Base-by-base conservation (phyloP, 2,113 vertebrate genomes). In the Podilymbus podiceps region DNA sequence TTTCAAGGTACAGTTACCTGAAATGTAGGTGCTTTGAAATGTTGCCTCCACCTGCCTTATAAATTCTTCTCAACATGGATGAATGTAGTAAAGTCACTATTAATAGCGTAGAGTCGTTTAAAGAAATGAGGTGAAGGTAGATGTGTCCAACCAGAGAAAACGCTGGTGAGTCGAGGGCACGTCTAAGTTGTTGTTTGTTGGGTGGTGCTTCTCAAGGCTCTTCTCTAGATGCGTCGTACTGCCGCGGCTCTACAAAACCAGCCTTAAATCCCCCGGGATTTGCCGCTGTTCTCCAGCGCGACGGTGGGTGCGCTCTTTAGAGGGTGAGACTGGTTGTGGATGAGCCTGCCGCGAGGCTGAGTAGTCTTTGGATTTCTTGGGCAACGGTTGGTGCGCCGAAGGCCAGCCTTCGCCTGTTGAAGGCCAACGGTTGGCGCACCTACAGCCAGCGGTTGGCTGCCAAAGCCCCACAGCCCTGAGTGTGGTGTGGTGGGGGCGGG, bases 101-200 rank as follows among this genome's bases (percentile, higher is more conserved):
- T 30, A 5, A 3, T 2, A 6, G 9, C 1, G 0, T 2, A 5
- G 60, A 17, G 2, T 6, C 12, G 1, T 21, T 31, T 19, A 35
- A 19, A 44, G 59, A 38, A 31, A 15, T 3, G 38, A 25, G 12
- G 21, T 6, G 16, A 38, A 44, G 30, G 46, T 42, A 3, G n/a
- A 28, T 4, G 60, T 19, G n/a, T 23, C 52, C 3, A 0, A 15
- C 30, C 30, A 19, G 42, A 12, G 30, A 12, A 67, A 53, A 15
- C 1, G 1, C 15, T 12, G n/a, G 9, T 15, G 19, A 16, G 58
- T 15, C 46, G 49, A 85, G 68, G 58, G 25, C 21, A 2, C 4
- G 4, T 35, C 58, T 9, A 6, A 38, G 21, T 30, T 22, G 21
- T 30, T 22, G 22, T 15, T 28, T 11, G 30, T 30, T 22, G 16